Evolutionary conservation across 2,888 invertebrate genomes (phyloP).

Genomic region (Himalopsyche japonica): DNA sequence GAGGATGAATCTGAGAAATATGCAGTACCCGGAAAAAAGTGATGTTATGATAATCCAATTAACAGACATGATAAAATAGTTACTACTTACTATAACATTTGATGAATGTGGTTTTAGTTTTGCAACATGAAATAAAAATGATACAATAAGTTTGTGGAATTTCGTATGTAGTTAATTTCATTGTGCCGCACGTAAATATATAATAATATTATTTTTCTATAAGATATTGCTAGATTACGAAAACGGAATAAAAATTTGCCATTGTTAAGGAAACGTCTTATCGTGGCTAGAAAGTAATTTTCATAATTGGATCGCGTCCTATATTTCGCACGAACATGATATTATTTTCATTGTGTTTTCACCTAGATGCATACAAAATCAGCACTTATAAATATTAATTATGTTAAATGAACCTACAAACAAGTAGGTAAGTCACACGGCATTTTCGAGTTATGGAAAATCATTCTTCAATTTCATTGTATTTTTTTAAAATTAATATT

Average conservation of each 20-base stretch:
- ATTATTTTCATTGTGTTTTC: background rate
- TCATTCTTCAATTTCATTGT: background rate
- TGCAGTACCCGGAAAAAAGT: no score
- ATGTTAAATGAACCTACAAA: background rate
- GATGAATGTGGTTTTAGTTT: no score
- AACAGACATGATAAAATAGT: no score
- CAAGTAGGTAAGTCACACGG: background rate
- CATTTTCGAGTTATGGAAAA: background rate
- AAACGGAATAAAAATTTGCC: background rate
- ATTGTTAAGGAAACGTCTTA: background rate
- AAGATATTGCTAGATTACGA: background rate
- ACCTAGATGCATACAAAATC: conserved; percentile 4
- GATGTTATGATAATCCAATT: no score
- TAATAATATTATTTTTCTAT: background rate
- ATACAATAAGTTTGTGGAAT: no score
- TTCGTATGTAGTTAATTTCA: no score
- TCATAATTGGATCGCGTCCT: background rate
- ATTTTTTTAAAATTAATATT: background rate
- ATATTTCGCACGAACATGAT: conserved; percentile 2
- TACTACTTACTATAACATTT: no score
- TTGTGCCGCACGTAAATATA: background rate
- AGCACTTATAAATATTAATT: background rate
- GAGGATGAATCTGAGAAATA: no score
- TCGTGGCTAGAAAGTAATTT: background rate
- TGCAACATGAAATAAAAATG: no score